A percentile compares a stretch with the other conserved stretches of the same genome.
Evolutionary conservation across 2,797 vertebrate species (phyloP).

Genomic region (Molossus molossus): DNA sequence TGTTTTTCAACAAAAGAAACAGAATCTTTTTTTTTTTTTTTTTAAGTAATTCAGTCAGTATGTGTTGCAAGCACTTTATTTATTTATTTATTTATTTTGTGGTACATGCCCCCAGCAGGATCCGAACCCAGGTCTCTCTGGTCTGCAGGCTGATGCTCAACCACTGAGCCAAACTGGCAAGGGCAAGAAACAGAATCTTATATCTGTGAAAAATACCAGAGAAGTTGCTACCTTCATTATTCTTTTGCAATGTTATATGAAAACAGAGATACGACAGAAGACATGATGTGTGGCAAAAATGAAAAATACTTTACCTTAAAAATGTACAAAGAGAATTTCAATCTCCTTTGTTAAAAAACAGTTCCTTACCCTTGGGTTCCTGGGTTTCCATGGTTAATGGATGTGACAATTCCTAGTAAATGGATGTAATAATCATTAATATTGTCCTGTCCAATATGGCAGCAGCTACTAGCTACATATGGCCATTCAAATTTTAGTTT

Average conservation of each 20-base stretch:
- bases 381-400: slow-evolving; percentile 33
- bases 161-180: too few species aligned
- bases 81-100: too few species aligned
- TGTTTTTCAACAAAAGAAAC: slow-evolving; percentile 52
- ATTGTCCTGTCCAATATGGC: background rate
- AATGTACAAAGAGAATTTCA: slow-evolving; percentile 55
- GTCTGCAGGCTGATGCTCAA: too few species aligned
- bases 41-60: too few species aligned
- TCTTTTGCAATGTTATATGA: slow-evolving; percentile 31
- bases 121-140: too few species aligned
- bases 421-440: background rate
- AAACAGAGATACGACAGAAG: slow-evolving; percentile 51
- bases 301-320: slow-evolving; percentile 62
- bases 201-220: slow-evolving; percentile 16
- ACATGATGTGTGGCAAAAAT: background rate
- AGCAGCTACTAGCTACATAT: background rate
- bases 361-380: background rate
- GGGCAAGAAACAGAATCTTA: slow-evolving; percentile 21
- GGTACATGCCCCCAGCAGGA: too few species aligned
- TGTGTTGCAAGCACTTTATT: too few species aligned
- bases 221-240: background rate
- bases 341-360: slow-evolving; percentile 30
- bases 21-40: background rate
- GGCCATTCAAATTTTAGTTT: slow-evolving; percentile 59
- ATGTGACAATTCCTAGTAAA: slow-evolving; percentile 45